These are phyloP conservation scores for Epinotia brunnichana DNA, from an alignment of 2,888 invertebrate species.

Conservation along the genomic window DNA sequence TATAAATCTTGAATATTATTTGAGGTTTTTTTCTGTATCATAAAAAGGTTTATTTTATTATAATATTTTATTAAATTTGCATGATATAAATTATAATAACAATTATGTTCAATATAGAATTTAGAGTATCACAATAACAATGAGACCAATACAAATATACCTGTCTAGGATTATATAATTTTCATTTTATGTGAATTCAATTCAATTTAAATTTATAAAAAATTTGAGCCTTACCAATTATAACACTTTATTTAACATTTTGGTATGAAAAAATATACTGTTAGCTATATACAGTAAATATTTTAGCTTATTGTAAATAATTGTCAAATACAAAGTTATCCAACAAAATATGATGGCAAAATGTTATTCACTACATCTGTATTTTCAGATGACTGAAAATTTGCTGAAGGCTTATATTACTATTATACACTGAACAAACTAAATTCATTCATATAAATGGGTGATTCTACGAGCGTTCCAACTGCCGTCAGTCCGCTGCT, in stretches of 20 bases:
- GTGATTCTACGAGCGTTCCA: too few species aligned
- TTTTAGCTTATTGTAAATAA: neutral
- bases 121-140: slow-evolving; percentile 67
- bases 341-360: neutral
- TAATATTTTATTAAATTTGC: slow-evolving; percentile 30
- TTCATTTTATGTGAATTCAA: slow-evolving; percentile 42
- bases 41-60: slow-evolving; percentile 21
- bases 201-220: slow-evolving; percentile 26
- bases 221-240: slow-evolving; percentile 40
- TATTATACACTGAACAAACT: neutral
- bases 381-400: neutral
- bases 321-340: neutral
- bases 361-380: neutral
- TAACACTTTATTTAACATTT: slow-evolving; percentile 4
- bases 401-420: too few species aligned
- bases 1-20: slow-evolving; percentile 23
- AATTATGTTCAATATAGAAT: slow-evolving; percentile 39
- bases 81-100: slow-evolving; percentile 44
- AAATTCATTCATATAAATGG: neutral
- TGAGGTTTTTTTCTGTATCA: slow-evolving; percentile 5
- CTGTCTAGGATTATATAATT: slow-evolving; percentile 27
- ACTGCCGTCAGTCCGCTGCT: too few species aligned
- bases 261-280: slow-evolving; percentile 13
- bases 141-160: slow-evolving; percentile 68
- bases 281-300: slow-evolving; percentile 8